A percentile compares a stretch with the other conserved stretches of the same genome.
Conservation (phyloP, 2,797 vertebrate species). For the Enoplosus armatus region DNA sequence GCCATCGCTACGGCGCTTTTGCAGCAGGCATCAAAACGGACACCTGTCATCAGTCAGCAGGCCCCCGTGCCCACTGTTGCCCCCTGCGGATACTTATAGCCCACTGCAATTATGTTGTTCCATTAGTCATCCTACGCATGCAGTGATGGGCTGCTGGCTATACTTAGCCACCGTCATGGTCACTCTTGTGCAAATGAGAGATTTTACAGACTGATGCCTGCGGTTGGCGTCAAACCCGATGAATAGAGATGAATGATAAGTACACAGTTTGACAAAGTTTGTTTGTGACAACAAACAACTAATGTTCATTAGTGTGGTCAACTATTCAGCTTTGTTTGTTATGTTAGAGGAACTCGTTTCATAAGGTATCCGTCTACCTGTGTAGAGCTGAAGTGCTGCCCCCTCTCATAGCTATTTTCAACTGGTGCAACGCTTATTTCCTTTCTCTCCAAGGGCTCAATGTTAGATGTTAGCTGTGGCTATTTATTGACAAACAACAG, state of each 20-base stretch:
- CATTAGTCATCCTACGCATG: conserved; percentile 79
- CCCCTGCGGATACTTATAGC: conserved; percentile 73
- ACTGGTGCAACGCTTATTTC: no score
- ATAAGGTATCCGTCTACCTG: not conserved
- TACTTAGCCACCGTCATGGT: conserved; percentile 67
- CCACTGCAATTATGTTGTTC: conserved; percentile 77
- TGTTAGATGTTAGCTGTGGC: not conserved
- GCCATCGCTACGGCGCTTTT: conserved; percentile 49
- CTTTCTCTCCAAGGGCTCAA: not conserved
- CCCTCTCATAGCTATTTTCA: no score
- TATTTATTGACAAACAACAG: not conserved
- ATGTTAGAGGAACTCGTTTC: not conserved
- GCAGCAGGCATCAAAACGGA: conserved; percentile 68
- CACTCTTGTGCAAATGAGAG: conserved; percentile 57
- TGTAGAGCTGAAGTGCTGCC: not conserved
- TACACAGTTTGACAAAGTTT: not conserved
- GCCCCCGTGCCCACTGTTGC: conserved; percentile 67
- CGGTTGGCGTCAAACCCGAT: conserved; percentile 47
- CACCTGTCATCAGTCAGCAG: conserved; percentile 76
- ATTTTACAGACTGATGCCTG: conserved; percentile 53
- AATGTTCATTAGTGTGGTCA: not conserved
- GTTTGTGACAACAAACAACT: not conserved
- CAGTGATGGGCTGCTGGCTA: conserved; percentile 66
- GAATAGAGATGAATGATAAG: conserved; percentile 47
- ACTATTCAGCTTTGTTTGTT: not conserved